A percentile compares a stretch with the other conserved stretches of the same genome.
Conservation (phyloP, 2,113 vertebrate species). For the Miniopterus natalensis region DNA sequence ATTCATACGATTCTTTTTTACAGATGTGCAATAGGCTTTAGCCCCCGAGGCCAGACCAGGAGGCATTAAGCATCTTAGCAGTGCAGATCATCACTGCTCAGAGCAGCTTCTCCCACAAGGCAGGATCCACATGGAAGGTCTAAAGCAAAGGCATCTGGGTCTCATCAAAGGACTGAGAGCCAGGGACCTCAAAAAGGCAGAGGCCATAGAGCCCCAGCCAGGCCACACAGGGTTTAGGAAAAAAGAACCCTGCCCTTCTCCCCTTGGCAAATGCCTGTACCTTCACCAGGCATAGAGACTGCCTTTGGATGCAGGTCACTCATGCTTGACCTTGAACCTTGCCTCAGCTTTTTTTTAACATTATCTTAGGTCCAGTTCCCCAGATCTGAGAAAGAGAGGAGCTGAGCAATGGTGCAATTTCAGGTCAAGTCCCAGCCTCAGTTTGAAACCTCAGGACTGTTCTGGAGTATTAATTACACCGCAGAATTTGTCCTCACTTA, state of each 20-base stretch:
- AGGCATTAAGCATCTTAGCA: not conserved
- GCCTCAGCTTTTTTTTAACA: not conserved
- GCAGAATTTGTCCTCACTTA: not conserved
- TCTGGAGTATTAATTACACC: not conserved
- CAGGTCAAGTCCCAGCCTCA: not conserved
- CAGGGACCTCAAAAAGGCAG: not conserved
- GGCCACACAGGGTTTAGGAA: not conserved
- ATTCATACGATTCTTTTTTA: not conserved
- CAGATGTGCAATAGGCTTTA: not conserved
- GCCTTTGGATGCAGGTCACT: not conserved
- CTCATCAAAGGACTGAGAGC: not conserved
- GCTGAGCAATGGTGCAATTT: not conserved
- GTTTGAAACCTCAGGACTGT: not conserved
- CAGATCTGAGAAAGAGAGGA: not conserved
- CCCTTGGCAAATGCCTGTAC: not conserved
- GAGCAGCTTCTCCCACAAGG: not conserved
- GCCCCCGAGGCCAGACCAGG: not conserved
- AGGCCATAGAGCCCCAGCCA: not conserved
- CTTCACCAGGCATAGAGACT: not conserved
- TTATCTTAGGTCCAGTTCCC: not conserved
- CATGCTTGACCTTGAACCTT: not conserved
- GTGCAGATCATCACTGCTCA: not conserved
- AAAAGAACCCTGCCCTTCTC: rapidly evolving
- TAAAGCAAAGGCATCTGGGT: not conserved
- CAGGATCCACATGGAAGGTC: not conserved